A percentile compares a stretch with the other conserved stretches of the same genome.
Conservation (phyloP, 2,888 invertebrate genomes). For the Mythimna vitellina region DNA sequence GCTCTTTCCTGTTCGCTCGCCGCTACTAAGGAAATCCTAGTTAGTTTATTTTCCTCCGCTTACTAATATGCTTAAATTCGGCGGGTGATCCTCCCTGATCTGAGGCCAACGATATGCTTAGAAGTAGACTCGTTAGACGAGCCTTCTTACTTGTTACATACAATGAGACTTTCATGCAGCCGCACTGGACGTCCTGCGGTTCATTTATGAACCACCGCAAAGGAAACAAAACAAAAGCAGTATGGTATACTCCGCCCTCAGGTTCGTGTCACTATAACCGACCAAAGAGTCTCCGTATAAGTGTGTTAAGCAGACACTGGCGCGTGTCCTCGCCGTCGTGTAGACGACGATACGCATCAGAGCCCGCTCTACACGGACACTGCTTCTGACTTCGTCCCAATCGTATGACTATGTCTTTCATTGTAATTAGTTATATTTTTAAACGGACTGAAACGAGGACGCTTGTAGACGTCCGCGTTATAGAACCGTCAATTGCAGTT, state of each 20-base stretch:
- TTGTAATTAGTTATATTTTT: conserved; percentile 38
- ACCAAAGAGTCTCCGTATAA: conserved; percentile 34
- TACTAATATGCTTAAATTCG: conserved; percentile 93
- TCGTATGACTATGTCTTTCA: conserved; percentile 13
- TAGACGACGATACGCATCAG: conserved; percentile 15
- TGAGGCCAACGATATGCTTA: conserved; percentile 76
- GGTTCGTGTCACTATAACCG: conserved; percentile 1
- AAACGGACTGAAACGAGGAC: conserved; percentile 49
- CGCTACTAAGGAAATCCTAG: conserved; percentile 79
- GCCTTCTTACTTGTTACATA: conserved; percentile 29
- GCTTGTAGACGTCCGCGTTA: conserved; percentile 12
- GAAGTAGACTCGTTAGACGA: conserved; percentile 64
- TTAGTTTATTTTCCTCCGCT: conserved; percentile 93
- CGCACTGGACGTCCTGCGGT: neutral
- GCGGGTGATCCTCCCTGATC: conserved; percentile 79
- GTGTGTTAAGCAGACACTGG: conserved; percentile 6
- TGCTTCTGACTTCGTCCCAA: conserved; percentile 5
- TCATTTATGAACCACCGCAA: neutral
- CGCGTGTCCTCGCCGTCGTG: conserved; percentile 5
- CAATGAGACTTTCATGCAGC: conserved; percentile 10
- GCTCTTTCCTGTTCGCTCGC: conserved; percentile 89
- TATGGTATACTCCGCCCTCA: neutral
- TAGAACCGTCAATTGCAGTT: conserved; percentile 59
- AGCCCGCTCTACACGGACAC: conserved; percentile 14
- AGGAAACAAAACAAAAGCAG: conserved; percentile 7